Evolutionary conservation across 2,113 vertebrate genomes (phyloP).

Genomic region (Eonycteris spelaea): DNA sequence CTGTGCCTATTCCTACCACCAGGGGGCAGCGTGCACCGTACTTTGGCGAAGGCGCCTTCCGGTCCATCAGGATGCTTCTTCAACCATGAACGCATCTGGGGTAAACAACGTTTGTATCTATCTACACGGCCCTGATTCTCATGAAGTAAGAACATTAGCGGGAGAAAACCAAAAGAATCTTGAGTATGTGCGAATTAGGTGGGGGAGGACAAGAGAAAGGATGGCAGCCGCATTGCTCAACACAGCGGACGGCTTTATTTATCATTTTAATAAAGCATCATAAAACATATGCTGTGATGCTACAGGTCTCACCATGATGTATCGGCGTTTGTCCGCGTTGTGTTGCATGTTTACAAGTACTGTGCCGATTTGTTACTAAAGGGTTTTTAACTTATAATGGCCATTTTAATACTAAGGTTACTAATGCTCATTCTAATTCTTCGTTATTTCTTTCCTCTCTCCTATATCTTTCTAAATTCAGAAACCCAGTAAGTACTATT

Average conservation of each 20-base stretch:
- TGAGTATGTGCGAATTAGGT: neutral
- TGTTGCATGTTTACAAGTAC: neutral
- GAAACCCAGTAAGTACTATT: neutral
- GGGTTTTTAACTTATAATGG: neutral
- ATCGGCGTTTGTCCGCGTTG: neutral
- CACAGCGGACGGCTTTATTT: neutral
- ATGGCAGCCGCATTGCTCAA: neutral
- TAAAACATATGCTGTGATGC: neutral
- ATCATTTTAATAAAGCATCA: neutral
- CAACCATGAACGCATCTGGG: neutral
- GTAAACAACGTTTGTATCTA: rapidly evolving
- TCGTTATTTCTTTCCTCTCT: neutral
- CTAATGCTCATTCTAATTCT: neutral
- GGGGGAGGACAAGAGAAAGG: neutral
- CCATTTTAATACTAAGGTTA: neutral
- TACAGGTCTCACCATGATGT: neutral
- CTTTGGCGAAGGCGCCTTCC: neutral
- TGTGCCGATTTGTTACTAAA: neutral
- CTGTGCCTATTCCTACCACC: neutral
- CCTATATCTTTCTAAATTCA: neutral
- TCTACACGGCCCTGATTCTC: neutral
- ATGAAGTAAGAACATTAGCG: neutral
- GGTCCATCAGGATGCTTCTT: rapidly evolving
- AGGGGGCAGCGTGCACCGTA: constrained; percentile 5
- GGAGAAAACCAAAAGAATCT: neutral